A percentile compares a stretch with the other conserved stretches of the same genome.
These are phyloP conservation scores for Strix aluco DNA, from an alignment of 2,113 vertebrate species.

Conservation along the genomic window DNA sequence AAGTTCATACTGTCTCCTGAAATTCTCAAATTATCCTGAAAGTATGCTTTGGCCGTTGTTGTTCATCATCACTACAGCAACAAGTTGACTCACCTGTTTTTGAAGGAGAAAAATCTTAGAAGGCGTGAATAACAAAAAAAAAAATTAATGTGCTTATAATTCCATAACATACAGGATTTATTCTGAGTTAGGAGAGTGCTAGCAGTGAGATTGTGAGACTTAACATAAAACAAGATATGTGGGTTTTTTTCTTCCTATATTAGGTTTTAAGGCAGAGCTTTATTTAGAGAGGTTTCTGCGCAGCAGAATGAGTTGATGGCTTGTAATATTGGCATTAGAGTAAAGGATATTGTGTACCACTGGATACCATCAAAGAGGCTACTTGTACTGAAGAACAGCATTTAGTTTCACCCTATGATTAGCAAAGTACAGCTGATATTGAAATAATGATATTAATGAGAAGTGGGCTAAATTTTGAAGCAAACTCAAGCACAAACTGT, in stretches of 20 bases:
- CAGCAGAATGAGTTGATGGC: neutral
- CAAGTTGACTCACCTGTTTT: neutral
- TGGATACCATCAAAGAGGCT: neutral
- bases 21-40: neutral
- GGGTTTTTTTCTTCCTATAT: neutral
- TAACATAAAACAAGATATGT: neutral
- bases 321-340: neutral
- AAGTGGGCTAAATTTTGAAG: neutral
- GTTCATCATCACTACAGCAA: accelerated
- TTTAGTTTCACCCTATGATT: neutral
- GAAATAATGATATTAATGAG: neutral
- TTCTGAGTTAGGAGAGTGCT: neutral
- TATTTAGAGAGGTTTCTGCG: neutral
- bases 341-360: neutral
- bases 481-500: neutral
- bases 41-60: neutral
- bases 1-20: neutral
- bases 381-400: neutral
- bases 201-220: neutral
- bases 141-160: neutral
- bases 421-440: neutral
- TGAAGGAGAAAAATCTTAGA: neutral
- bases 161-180: neutral
- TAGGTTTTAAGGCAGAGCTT: neutral
- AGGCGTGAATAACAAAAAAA: neutral